These are phyloP conservation scores for Synergus japonicus DNA, from an alignment of 2,888 invertebrate genomes.

Conservation along the genomic window DNA sequence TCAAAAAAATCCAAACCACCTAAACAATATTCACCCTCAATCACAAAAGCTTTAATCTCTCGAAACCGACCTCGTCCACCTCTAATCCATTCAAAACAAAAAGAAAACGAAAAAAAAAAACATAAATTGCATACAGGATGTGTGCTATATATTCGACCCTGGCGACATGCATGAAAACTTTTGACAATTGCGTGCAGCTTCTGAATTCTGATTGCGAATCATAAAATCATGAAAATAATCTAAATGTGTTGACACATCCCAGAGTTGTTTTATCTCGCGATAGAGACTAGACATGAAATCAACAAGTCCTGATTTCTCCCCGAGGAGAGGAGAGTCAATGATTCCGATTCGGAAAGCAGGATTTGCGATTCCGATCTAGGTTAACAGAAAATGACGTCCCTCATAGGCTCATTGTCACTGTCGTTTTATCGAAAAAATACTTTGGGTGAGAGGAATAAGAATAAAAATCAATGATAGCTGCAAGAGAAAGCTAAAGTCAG, in stretches of 20 bases:
- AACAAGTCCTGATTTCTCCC: constrained; percentile 35
- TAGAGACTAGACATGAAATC: background rate
- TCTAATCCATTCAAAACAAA: background rate
- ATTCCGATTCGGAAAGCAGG: constrained; percentile 24
- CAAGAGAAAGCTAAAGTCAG: constrained; percentile 12
- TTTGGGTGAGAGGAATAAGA: background rate
- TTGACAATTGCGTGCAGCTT: background rate
- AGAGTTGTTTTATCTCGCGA: background rate
- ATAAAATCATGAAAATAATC: background rate
- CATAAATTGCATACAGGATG: constrained; percentile 35
- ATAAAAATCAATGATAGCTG: constrained; percentile 10
- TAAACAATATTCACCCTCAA: background rate
- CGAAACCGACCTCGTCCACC: background rate
- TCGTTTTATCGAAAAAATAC: background rate
- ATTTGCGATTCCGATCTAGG: constrained; percentile 30
- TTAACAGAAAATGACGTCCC: background rate
- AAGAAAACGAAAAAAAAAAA: constrained; percentile 18
- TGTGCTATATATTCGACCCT: constrained; percentile 41
- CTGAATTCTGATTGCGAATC: background rate
- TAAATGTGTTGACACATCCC: background rate
- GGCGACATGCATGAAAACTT: constrained; percentile 22
- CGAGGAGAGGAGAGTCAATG: background rate
- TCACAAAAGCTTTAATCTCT: background rate
- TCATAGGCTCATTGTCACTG: background rate
- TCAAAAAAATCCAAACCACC: background rate